Conservation (phyloP, 2,888 invertebrate genomes). For the Drosophila helvetica region DNA sequence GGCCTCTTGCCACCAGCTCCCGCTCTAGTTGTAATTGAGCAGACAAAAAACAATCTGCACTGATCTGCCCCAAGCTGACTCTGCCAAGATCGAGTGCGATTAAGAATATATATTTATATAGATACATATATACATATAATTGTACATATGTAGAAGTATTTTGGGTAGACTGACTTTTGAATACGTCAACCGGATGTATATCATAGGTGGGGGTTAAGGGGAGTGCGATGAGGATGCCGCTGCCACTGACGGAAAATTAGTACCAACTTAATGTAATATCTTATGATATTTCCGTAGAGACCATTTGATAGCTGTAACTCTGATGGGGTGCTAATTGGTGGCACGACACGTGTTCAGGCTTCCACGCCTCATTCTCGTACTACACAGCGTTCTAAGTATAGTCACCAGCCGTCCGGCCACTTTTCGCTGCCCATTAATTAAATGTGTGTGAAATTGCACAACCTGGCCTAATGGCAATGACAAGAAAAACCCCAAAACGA, state of each 20-base stretch:
- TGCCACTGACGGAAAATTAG: no score
- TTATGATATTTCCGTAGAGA: slow-evolving; percentile 32
- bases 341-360: slow-evolving; percentile 28
- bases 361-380: background rate
- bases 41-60: slow-evolving; percentile 55
- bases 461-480: slow-evolving; percentile 13
- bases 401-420: no score
- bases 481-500: slow-evolving; percentile 13
- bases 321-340: slow-evolving; percentile 33
- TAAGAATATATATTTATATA: background rate
- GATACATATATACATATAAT: background rate
- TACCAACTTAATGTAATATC: slow-evolving; percentile 14
- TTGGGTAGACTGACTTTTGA: slow-evolving; percentile 9
- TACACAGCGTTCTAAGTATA: background rate
- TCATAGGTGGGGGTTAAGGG: background rate
- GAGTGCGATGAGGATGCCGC: background rate
- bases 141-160: background rate
- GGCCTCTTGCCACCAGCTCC: background rate
- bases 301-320: slow-evolving; percentile 36
- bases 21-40: slow-evolving; percentile 45
- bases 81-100: slow-evolving; percentile 19
- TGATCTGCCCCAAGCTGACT: slow-evolving; percentile 60
- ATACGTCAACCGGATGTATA: slow-evolving; percentile 30
- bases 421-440: slow-evolving; percentile 20
- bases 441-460: slow-evolving; percentile 26